Evolutionary conservation across 2,113 vertebrate species (phyloP).

Genomic region (Neogale vison): DNA sequence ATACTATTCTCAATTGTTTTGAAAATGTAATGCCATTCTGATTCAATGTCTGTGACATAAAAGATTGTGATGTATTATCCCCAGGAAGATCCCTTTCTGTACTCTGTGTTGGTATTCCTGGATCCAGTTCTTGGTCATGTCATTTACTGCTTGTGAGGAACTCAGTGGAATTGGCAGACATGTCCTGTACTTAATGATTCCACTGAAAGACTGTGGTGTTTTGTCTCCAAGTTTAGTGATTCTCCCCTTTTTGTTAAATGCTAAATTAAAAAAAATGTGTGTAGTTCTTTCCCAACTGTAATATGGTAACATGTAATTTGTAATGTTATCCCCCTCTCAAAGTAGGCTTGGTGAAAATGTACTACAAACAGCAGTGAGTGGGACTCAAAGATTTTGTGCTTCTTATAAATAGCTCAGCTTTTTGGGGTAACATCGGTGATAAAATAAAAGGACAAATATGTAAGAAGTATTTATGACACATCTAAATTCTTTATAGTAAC

Average conservation of each 20-base stretch:
- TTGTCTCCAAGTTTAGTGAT: conserved; percentile 60
- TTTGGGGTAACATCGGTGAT: neutral
- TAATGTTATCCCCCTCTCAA: conserved; percentile 57
- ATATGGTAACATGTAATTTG: conserved; percentile 51
- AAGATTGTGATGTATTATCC: conserved; percentile 48
- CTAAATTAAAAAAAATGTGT: conserved; percentile 35
- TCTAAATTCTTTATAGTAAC: neutral
- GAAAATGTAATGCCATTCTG: conserved; percentile 70
- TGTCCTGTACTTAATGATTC: conserved; percentile 52
- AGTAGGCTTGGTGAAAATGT: conserved; percentile 48
- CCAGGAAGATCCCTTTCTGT: conserved; percentile 40
- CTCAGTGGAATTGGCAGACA: conserved; percentile 42
- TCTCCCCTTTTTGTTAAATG: conserved; percentile 61
- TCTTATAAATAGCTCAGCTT: neutral
- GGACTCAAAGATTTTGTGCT: neutral
- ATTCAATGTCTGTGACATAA: conserved; percentile 69
- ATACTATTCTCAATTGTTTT: conserved; percentile 30
- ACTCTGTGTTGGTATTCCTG: conserved; percentile 66
- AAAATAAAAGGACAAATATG: conserved; percentile 3
- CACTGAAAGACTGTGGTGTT: conserved; percentile 61
- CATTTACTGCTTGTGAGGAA: conserved; percentile 34
- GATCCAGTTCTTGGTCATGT: neutral
- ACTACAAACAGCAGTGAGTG: neutral
- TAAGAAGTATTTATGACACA: neutral
- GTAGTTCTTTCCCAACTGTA: conserved; percentile 52